phyloP scores from a whole-genome alignment of 2,888 invertebrate species.

The Epinotia ramella region DNA sequence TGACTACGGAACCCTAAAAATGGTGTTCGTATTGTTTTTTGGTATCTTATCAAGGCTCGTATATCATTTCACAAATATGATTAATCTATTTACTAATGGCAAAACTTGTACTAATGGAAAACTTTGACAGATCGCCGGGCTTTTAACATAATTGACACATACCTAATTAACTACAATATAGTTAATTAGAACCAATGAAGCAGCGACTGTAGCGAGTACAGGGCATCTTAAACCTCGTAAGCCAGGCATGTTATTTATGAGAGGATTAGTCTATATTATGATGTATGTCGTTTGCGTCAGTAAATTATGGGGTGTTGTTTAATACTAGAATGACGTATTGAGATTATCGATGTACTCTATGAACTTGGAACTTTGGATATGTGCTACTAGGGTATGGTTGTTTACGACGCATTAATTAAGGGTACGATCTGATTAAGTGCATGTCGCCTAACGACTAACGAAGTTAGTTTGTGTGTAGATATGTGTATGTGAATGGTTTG shows the following conservation, averaged over 20 bases:
- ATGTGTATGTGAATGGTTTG: too few relatives aligned
- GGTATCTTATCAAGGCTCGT: too few relatives aligned
- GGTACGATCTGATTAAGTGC: background rate
- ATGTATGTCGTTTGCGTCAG: constrained; percentile 5
- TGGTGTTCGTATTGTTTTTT: too few relatives aligned
- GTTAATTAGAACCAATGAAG: background rate
- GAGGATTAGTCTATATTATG: background rate
- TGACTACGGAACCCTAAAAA: too few relatives aligned
- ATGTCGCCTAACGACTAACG: too few relatives aligned
- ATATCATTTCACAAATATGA: too few relatives aligned
- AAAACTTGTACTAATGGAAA: too few relatives aligned
- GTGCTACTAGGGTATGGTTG: background rate
- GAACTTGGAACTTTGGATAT: constrained; percentile 1
- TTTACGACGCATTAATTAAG: background rate
- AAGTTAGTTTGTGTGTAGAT: too few relatives aligned
- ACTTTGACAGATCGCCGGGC: too few relatives aligned
- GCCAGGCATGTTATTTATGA: background rate
- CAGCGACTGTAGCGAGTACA: background rate
- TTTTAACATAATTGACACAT: background rate
- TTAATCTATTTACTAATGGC: too few relatives aligned
- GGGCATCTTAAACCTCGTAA: background rate
- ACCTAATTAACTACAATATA: background rate
- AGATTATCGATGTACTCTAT: background rate
- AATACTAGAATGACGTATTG: constrained; percentile 27
- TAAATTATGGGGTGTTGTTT: constrained; percentile 38